Conservation (phyloP, 2,113 vertebrate species). For the Syngnathoides biaculeatus region DNA sequence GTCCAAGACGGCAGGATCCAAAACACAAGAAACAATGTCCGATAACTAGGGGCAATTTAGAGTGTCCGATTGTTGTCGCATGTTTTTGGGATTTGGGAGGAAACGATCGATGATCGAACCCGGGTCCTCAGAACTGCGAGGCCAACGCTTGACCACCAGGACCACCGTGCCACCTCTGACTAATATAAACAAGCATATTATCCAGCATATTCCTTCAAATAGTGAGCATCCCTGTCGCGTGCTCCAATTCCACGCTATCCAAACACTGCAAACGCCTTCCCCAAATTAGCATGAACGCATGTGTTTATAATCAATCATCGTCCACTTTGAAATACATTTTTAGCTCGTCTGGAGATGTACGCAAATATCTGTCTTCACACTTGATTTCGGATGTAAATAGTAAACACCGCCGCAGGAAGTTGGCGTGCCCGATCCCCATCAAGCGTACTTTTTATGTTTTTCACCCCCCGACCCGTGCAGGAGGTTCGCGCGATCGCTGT, state of each 20-base stretch:
- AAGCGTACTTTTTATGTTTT: slow-evolving; percentile 9
- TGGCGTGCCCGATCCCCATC: background rate
- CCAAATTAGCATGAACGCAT: background rate
- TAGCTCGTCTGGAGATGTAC: slow-evolving; percentile 14
- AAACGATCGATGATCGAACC: too few relatives aligned
- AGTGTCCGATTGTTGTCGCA: too few relatives aligned
- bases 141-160: too few relatives aligned
- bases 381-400: background rate
- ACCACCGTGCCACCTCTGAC: too few relatives aligned
- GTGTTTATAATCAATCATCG: slow-evolving; percentile 22
- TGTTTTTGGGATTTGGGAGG: too few relatives aligned
- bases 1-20: too few relatives aligned
- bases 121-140: too few relatives aligned
- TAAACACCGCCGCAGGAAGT: background rate
- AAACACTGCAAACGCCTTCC: too few relatives aligned
- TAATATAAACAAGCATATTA: background rate
- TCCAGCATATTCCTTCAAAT: background rate
- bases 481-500: slow-evolving; percentile 37
- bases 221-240: background rate
- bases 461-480: slow-evolving; percentile 16
- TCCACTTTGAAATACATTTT: slow-evolving; percentile 27
- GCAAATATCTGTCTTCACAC: slow-evolving; percentile 1
- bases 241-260: background rate
- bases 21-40: too few relatives aligned
- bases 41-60: too few relatives aligned